These are phyloP conservation scores for Parnassius apollo DNA, from an alignment of 2,888 invertebrate species.

Conservation along the genomic window DNA sequence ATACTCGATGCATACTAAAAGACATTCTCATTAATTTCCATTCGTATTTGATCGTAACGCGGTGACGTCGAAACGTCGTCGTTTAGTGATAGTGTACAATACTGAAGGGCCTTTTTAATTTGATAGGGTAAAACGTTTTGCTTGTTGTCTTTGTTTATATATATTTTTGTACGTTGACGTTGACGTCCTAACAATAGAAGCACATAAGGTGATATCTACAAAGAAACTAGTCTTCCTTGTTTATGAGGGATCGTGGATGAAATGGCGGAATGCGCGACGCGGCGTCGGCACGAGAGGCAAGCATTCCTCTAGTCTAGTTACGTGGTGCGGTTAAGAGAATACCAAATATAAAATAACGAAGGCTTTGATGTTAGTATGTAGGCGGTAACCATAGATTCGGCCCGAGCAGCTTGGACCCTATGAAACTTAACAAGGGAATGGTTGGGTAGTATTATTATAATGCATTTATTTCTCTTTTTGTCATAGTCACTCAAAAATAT, in stretches of 20 bases:
- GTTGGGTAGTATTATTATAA: conserved; percentile 77
- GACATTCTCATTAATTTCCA: conserved; percentile 61
- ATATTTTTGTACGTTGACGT: conserved; percentile 71
- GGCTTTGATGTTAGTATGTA: conserved; percentile 70
- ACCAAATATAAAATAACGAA: conserved; percentile 78
- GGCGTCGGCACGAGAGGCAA: conserved; percentile 73
- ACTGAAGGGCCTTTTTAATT: conserved; percentile 74
- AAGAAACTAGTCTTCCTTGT: conserved; percentile 80
- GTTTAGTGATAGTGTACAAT: conserved; percentile 68
- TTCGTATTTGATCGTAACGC: conserved; percentile 41
- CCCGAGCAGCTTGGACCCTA: conserved; percentile 76
- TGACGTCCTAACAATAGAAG: conserved; percentile 65
- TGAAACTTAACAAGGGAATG: conserved; percentile 63
- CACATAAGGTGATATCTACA: conserved; percentile 77
- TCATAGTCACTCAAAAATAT: conserved; percentile 80
- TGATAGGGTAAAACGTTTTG: conserved; percentile 66
- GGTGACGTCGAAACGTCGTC: conserved; percentile 47
- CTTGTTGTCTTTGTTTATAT: conserved; percentile 76
- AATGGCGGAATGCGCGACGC: conserved; percentile 45
- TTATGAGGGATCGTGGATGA: conserved; percentile 56
- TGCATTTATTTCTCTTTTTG: conserved; percentile 78
- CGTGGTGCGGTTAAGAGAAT: conserved; percentile 77
- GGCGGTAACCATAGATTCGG: conserved; percentile 47
- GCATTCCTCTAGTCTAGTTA: conserved; percentile 79
- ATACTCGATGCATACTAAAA: conserved; percentile 55